Percentiles rank a stretch among this genome's conserved stretches.
Evolutionary conservation across 2,888 invertebrate species (phyloP).

Genomic region (Helleia helle): DNA sequence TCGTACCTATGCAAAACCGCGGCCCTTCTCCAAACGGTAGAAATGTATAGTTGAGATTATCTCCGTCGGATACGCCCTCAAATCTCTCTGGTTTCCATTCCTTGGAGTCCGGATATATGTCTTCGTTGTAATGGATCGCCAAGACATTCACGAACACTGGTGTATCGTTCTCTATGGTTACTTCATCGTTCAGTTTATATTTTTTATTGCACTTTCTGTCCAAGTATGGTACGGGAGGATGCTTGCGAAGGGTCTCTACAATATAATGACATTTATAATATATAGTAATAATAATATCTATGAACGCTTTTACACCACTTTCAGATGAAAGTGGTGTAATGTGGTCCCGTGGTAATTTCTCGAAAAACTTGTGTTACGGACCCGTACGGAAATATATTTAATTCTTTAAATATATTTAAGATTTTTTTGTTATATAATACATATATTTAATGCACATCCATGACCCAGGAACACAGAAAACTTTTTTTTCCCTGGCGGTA

Average conservation of each 20-base stretch:
- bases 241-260: conserved; percentile 48
- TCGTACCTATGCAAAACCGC: conserved; percentile 34
- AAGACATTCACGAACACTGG: conserved; percentile 45
- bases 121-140: conserved; percentile 41
- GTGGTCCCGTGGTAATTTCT: too few species aligned
- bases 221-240: conserved; percentile 37
- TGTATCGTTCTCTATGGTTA: conserved; percentile 37
- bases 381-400: too few species aligned
- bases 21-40: conserved; percentile 56
- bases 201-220: conserved; percentile 38
- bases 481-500: too few species aligned
- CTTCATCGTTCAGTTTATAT: conserved; percentile 36
- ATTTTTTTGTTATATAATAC: too few species aligned
- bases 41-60: conserved; percentile 41
- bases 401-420: too few species aligned
- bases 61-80: conserved; percentile 29
- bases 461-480: too few species aligned
- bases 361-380: too few species aligned
- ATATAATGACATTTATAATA: conserved; percentile 15
- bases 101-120: conserved; percentile 39
- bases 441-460: too few species aligned
- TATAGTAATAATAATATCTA: too few species aligned
- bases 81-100: conserved; percentile 47
- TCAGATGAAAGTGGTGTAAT: too few species aligned
- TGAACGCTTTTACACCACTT: too few species aligned